Evolutionary conservation across 2,797 vertebrate species (phyloP).

Genomic region (Pterois miles): DNA sequence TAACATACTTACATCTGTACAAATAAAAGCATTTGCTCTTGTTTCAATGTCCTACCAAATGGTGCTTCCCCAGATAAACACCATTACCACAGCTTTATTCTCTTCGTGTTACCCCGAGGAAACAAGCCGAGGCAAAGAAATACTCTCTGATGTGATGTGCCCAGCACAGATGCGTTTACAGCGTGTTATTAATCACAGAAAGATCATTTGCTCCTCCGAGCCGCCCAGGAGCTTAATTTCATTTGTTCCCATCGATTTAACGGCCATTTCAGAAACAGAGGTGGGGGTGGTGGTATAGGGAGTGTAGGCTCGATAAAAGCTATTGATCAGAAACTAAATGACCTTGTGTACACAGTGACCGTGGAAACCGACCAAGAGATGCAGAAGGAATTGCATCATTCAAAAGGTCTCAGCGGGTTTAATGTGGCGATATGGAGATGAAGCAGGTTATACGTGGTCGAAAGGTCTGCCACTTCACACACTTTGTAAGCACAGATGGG

Average conservation of each 20-base stretch:
- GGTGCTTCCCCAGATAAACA: slow-evolving; percentile 57
- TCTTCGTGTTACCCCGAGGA: slow-evolving; percentile 62
- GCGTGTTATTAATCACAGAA: slow-evolving; percentile 80
- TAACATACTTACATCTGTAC: slow-evolving; percentile 48
- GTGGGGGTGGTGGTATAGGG: slow-evolving; percentile 39
- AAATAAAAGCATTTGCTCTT: slow-evolving; percentile 70
- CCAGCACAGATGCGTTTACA: slow-evolving; percentile 70
- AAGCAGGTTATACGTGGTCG: slow-evolving; percentile 7
- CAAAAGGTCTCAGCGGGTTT: slow-evolving; percentile 39
- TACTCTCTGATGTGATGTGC: slow-evolving; percentile 66
- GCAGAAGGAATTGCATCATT: slow-evolving; percentile 48
- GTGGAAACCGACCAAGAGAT: slow-evolving; percentile 38
- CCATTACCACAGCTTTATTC: slow-evolving; percentile 66
- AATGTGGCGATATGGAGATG: neutral
- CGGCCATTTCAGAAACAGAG: slow-evolving; percentile 77
- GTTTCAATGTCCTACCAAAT: slow-evolving; percentile 51
- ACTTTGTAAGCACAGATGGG: slow-evolving; percentile 46
- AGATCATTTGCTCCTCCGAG: slow-evolving; percentile 79
- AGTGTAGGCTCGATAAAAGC: slow-evolving; percentile 68
- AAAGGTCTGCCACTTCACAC: slow-evolving; percentile 26
- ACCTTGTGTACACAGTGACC: slow-evolving; percentile 78
- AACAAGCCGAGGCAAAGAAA: slow-evolving; percentile 63
- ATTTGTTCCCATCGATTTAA: slow-evolving; percentile 84
- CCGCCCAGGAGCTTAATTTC: slow-evolving; percentile 80
- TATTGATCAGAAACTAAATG: slow-evolving; percentile 80